A percentile compares a stretch with the other conserved stretches of the same genome.
phyloP scores from a whole-genome alignment of 1,140 invertebrate genomes.

The Ditylenchus dipsaci region DNA sequence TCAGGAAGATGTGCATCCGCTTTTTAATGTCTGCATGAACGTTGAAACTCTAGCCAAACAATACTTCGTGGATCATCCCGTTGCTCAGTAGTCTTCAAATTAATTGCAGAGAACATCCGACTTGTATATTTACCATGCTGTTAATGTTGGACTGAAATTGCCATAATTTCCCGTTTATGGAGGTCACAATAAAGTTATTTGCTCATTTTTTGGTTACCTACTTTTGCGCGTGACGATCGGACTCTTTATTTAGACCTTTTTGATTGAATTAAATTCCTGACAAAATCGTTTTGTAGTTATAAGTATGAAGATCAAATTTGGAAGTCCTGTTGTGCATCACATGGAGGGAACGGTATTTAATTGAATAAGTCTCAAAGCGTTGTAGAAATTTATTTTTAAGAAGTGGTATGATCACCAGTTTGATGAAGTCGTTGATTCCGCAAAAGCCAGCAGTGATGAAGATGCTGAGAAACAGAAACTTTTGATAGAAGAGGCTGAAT shows the following conservation, averaged over 20 bases:
- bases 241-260: too few species aligned
- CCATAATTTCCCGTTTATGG: too few species aligned
- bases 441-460: neutral
- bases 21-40: conserved; percentile 25
- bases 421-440: neutral
- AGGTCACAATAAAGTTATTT: too few species aligned
- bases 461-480: neutral
- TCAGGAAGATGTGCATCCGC: conserved; percentile 28
- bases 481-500: neutral
- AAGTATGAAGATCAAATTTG: neutral
- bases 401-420: conserved; percentile 11
- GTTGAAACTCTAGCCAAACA: conserved; percentile 16
- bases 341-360: neutral
- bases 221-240: too few species aligned
- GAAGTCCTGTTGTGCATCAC: neutral
- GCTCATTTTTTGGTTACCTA: too few species aligned
- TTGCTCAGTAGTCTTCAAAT: neutral
- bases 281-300: too few species aligned
- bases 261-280: too few species aligned
- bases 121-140: too few species aligned
- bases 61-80: conserved; percentile 7
- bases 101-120: too few species aligned
- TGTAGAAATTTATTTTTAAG: neutral
- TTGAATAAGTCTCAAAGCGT: neutral
- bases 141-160: too few species aligned